These are phyloP conservation scores for Plebejus anna DNA, from an alignment of 2,888 invertebrate genomes.

Conservation along the genomic window DNA sequence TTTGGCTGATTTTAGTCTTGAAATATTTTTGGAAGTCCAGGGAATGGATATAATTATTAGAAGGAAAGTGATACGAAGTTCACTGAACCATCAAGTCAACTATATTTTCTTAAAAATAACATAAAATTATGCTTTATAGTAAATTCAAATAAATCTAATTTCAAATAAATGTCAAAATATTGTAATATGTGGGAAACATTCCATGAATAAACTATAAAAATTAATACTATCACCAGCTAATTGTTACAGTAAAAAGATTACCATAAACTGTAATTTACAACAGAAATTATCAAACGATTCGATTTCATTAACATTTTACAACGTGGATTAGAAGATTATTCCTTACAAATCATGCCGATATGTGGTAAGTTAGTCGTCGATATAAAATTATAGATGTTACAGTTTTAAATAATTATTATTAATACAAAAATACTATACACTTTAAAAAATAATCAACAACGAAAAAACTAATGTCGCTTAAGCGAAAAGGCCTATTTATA, in stretches of 20 bases:
- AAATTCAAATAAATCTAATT: not conserved
- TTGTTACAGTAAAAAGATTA: slow-evolving; percentile 18
- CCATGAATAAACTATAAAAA: slow-evolving; percentile 1
- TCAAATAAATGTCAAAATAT: not conserved
- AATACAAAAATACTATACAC: no score
- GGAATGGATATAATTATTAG: no score
- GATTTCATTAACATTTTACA: slow-evolving; percentile 32
- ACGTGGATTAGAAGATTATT: slow-evolving; percentile 28
- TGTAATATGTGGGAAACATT: not conserved
- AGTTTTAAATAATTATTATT: not conserved
- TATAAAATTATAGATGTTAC: slow-evolving; percentile 5
- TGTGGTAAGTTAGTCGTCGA: not conserved
- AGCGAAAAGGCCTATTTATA: no score
- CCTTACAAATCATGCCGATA: slow-evolving; percentile 28
- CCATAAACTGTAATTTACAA: slow-evolving; percentile 10
- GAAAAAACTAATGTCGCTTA: no score
- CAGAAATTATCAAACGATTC: slow-evolving; percentile 15
- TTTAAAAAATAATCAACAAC: no score
- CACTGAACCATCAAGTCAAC: no score
- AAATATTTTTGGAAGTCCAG: no score
- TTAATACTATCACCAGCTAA: not conserved
- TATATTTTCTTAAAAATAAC: no score
- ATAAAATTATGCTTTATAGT: not conserved
- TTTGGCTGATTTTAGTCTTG: no score
- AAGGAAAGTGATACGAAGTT: no score